Conservation (phyloP, 2,113 vertebrate species). For the Calidris pygmaea region DNA sequence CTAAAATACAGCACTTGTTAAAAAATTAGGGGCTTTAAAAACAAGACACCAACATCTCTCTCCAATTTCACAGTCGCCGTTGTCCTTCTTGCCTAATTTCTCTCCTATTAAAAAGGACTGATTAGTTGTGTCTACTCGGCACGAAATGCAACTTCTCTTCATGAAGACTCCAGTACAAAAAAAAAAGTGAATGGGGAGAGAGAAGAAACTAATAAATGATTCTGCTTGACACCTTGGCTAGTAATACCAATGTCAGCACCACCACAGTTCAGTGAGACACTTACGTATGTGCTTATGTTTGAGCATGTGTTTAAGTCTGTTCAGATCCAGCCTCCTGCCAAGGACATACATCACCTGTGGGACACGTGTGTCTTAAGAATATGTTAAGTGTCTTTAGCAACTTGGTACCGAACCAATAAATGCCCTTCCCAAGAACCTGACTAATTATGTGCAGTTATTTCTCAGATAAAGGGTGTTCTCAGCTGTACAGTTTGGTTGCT, state of each 20-base stretch:
- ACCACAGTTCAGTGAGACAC: background rate
- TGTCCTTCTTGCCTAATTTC: background rate
- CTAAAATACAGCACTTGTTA: background rate
- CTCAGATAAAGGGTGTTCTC: background rate
- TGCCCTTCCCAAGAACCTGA: background rate
- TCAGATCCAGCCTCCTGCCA: background rate
- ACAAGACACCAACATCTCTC: background rate
- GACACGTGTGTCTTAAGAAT: background rate
- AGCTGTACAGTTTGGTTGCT: background rate
- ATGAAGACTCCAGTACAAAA: background rate
- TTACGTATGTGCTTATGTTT: background rate
- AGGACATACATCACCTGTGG: background rate
- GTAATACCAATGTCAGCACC: background rate
- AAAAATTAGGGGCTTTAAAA: background rate
- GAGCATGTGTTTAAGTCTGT: background rate
- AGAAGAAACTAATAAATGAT: background rate
- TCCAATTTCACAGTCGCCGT: background rate
- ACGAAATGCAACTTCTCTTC: background rate
- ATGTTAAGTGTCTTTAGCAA: background rate
- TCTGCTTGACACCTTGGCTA: background rate
- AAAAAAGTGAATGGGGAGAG: background rate
- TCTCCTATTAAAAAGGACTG: background rate
- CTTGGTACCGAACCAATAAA: background rate
- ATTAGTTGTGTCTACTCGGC: background rate
- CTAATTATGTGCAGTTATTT: background rate